Base-by-base conservation (phyloP, 2,113 vertebrate genomes). In the Nycticebus coucang region DNA sequence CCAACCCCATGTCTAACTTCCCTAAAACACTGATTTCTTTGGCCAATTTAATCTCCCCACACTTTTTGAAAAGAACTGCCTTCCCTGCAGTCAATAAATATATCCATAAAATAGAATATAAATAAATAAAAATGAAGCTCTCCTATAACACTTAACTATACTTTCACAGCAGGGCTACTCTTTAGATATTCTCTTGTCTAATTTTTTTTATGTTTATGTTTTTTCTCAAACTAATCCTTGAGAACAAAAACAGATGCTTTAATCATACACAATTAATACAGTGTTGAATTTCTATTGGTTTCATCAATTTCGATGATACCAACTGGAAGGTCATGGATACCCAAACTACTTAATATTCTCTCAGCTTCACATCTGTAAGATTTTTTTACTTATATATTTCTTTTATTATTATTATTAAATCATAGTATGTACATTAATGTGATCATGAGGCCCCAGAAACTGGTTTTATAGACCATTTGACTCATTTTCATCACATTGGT, bases 51-150 rank as follows among this genome's bases (percentile, higher is more conserved):
- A 90, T 62, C 30, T 37, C 60, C 19, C 50, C 3, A 1, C 6
- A 14, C 4, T 77, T 68, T 41, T 21, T 21, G 7, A 8, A 60
- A 24, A 26, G 3, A 62, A 13, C 18, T 5, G 5, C 5, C 53
- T 71, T 95, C 22, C 24, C 37, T 62, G 53, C n/a, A 37, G 33
- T 18, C 17, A 55, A 19, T 74, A 57, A 12, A 33, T 37, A n/a
- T 14, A 74, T 37, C 5, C 64, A 41, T 72, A 55, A 72, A 79
- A 62, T 69, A 62, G 57, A 81, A 45, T 53, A 50, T 4, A 74
- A 96, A 74, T 37, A 89, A 92, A 62, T 28, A 55, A 78, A 89
- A 72, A n/a, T 24, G 26, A 69, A 80, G 28, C 6, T 7, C 19
- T 59, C 4, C 4, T 37, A 1, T 4, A 18, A 22, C 12, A 28